Evolutionary conservation across 2,113 vertebrate genomes (phyloP), one percentile per base, ranked within the genome.

Genomic region (Callipepla californica): DNA sequence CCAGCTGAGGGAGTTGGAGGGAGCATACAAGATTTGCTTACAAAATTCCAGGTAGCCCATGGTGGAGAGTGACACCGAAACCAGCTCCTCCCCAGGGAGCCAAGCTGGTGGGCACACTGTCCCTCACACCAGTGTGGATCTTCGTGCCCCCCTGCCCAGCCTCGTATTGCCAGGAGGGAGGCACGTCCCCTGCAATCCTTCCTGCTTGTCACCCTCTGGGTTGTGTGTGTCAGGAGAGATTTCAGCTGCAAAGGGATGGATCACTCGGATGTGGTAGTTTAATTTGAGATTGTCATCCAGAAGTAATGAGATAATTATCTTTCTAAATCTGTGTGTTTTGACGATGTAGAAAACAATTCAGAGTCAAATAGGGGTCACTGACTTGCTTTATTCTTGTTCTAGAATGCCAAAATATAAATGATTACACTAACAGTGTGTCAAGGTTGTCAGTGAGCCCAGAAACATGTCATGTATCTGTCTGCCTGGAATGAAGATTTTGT

Each of bases 331-430:
- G 32, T 72, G 48, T 91, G 57, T 84, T 87, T 90, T 89, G 69
- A 58, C 58, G 70, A 70, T 8, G 38, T 26, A 59, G 48, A 74
- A 93, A 93, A 90, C 48, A 90, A 78, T 28, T 62, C 59, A 38
- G 25, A 76, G 62, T 81, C 78, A 75, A 92, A 22, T 14, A 65
- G n/a, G 38, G 81, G 84, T 81, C 53, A 67, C 3, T 72, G 61
- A 23, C 30, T 90, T 89, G 74, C 62, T 89, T 91, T 94, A 11
- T 81, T 89, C 80, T 84, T 75, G 47, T 72, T 91, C 58, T 63
- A 72, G 51, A 78, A 68, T 44, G 79, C 86, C 74, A 86, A 50
- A 73, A 68, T 26, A 36, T 10, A 84, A 87, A 51, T 68, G 10
- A 84, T 70, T 74, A n/a, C 3, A 40, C 32, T 58, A 51, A 15